phyloP scores from a whole-genome alignment of 2,888 invertebrate species.

The Cheilosia variabilis region DNA sequence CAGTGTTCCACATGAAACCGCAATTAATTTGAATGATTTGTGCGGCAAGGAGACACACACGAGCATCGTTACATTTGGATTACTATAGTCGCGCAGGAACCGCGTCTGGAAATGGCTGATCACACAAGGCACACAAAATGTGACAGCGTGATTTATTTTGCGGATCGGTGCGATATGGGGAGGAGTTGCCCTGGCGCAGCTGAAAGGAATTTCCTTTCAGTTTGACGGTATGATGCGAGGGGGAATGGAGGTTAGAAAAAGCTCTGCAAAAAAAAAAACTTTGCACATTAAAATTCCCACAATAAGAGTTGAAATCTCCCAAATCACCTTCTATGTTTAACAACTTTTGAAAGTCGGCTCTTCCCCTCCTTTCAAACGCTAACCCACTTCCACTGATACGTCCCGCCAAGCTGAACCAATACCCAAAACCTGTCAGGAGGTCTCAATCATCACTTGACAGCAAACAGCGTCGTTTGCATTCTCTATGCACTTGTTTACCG shows the following conservation, averaged over 20 bases:
- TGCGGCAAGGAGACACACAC: conserved; percentile 49
- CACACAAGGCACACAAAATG: conserved; percentile 16
- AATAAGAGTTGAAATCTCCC: neutral
- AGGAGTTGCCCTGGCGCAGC: conserved; percentile 1
- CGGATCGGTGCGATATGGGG: conserved; percentile 53
- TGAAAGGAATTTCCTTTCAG: conserved; percentile 27
- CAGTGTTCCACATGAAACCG: conserved; percentile 48
- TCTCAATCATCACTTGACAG: conserved; percentile 29
- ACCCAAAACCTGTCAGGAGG: conserved; percentile 1
- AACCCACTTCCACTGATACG: neutral
- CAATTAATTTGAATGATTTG: conserved; percentile 75
- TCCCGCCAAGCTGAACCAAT: neutral
- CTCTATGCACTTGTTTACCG: conserved; percentile 8
- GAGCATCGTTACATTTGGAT: conserved; percentile 45
- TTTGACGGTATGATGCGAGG: neutral
- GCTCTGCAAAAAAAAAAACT: neutral
- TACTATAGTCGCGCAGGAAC: neutral
- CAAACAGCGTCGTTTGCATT: conserved; percentile 14
- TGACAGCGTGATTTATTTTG: conserved; percentile 53
- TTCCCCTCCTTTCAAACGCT: neutral
- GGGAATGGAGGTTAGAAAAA: no score
- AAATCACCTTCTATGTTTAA: no score
- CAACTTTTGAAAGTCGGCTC: no score
- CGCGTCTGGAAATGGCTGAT: conserved; percentile 23
- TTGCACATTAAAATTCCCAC: neutral